These are phyloP conservation scores for Megaceryle maxima DNA, from an alignment of 2,113 vertebrate species.

Conservation along the genomic window DNA sequence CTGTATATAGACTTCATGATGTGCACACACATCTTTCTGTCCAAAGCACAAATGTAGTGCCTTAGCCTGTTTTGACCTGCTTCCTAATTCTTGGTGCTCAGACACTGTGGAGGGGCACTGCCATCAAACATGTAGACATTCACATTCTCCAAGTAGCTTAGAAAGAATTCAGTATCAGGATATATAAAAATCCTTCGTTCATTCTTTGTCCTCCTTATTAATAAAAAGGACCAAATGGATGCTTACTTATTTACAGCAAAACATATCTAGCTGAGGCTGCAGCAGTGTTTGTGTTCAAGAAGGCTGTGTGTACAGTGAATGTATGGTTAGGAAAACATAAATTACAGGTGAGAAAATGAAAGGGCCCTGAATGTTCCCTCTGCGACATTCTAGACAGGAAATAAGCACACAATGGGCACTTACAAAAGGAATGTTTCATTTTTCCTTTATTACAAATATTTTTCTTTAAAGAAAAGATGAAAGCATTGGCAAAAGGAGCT, in stretches of 20 bases:
- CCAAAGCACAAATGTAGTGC: background rate
- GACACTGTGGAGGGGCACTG: background rate
- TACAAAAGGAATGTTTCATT: background rate
- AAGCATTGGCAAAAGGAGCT: background rate
- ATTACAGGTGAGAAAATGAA: conserved; percentile 15
- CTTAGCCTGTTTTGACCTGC: background rate
- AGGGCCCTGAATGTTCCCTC: background rate
- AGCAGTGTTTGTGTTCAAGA: background rate
- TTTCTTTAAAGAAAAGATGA: conserved; percentile 1
- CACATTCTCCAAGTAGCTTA: background rate
- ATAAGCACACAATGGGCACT: background rate
- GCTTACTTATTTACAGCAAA: background rate
- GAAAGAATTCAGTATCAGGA: background rate
- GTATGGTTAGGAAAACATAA: background rate
- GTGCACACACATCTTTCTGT: background rate
- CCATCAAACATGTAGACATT: background rate
- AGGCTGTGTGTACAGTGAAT: background rate
- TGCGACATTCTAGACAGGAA: background rate
- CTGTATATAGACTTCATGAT: background rate
- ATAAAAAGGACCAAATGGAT: background rate
- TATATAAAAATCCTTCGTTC: background rate
- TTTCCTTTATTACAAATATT: conserved; percentile 27
- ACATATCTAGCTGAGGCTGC: background rate
- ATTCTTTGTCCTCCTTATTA: background rate
- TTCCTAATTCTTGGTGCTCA: background rate